Conservation (phyloP, 2,888 invertebrate species). For the Campopleginae sp. region DNA sequence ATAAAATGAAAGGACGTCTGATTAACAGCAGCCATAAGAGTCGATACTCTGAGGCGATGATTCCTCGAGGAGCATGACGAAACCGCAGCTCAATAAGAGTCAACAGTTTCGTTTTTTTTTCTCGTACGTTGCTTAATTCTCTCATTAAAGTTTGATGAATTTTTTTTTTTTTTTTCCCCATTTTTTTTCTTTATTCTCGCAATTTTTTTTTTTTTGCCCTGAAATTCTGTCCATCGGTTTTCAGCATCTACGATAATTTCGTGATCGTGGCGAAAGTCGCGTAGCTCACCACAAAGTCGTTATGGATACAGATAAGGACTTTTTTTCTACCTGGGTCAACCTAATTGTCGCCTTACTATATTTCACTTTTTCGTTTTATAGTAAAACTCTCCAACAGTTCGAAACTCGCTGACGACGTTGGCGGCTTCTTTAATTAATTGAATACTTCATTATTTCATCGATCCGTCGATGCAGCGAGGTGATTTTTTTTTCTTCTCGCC, state of each 20-base stretch:
- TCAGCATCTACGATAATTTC: slow-evolving; percentile 2
- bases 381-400: slow-evolving; percentile 4
- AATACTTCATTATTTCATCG: neutral
- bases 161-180: neutral
- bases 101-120: neutral
- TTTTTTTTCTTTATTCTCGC: neutral
- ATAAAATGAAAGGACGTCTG: slow-evolving; percentile 18
- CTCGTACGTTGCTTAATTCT: slow-evolving; percentile 8
- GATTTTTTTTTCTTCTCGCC: neutral
- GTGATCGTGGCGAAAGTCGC: slow-evolving; percentile 58
- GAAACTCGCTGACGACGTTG: slow-evolving; percentile 18
- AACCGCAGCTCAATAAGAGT: neutral
- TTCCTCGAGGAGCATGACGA: slow-evolving; percentile 16
- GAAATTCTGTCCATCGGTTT: slow-evolving; percentile 2
- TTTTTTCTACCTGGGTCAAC: slow-evolving; percentile 29
- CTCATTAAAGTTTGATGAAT: slow-evolving; percentile 1
- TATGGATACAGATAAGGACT: slow-evolving; percentile 16
- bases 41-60: neutral
- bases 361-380: neutral
- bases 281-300: slow-evolving; percentile 29
- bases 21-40: slow-evolving; percentile 21
- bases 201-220: neutral
- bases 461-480: neutral
- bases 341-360: slow-evolving; percentile 17
- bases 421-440: slow-evolving; percentile 7